Base-by-base conservation (phyloP, 2,888 invertebrate genomes). In the Ophraella communa region DNA sequence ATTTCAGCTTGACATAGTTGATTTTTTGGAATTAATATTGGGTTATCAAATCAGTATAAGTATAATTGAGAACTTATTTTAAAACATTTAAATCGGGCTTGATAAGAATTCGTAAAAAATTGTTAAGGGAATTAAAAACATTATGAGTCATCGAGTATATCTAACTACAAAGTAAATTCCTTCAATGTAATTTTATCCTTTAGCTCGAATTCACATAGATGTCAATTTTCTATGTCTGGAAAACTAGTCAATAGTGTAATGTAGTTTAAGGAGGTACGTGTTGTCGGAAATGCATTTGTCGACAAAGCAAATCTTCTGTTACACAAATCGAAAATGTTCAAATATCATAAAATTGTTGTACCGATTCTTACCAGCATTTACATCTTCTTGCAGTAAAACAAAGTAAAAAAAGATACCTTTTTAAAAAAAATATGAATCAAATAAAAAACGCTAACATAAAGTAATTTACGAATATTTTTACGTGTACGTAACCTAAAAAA, bases 191-290 rank as follows among this genome's bases (percentile, higher is more conserved):
- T 47, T 30, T 10, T 33, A 57, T 30, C 21, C 44, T 18, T 51
- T 35, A n/a, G 17, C 45, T 20, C 56, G 52, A 39, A 53, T 59
- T 60, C 55, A 47, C 59, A 60, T 57, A 59, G 57, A 66, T 66
- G 63, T 66, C 63, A 66, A 66, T 61, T 62, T 67, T 62, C 58
- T 39, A 64, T 66, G 53, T 66, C 58, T 47, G 66, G 62, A 67
- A 67, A 62, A 62, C 49, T 64, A 58, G 59, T 64, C 61, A 64
- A 67, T 64, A 57, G 64, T 66, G 64, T 65, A 69, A 71, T 71
- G 70, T 71, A 69, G 70, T 71, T 71, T 64, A 70, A n/a, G n/a
- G n/a, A n/a, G 68, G 70, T 69, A 71, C 70, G 70, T 71, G 70
- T 67, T 62, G 66, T 65, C 66, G 70, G 68, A 71, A 71, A 70